A percentile compares a stretch with the other conserved stretches of the same genome.
Evolutionary conservation across 2,888 invertebrate species (phyloP).

Genomic region (Phasia obesa): DNA sequence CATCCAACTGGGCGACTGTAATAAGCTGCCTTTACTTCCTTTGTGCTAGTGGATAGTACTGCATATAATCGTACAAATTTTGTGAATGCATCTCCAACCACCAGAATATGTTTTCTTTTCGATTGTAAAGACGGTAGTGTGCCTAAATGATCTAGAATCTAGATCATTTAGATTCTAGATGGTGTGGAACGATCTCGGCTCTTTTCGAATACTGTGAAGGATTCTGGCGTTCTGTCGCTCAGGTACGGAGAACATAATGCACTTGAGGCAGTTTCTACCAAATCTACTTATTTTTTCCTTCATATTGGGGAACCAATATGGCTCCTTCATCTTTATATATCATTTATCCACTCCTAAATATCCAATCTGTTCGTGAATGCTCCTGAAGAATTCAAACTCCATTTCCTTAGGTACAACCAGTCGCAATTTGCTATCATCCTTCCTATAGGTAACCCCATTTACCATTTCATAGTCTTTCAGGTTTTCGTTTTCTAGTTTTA

Average conservation of each 20-base stretch:
- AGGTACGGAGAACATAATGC: slow-evolving; percentile 32
- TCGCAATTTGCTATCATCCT: slow-evolving; percentile 2
- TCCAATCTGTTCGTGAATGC: slow-evolving; percentile 49
- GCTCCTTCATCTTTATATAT: slow-evolving; percentile 19
- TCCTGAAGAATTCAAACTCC: slow-evolving; percentile 39
- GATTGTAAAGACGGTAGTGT: slow-evolving; percentile 42
- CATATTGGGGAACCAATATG: slow-evolving; percentile 55
- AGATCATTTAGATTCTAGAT: too few species aligned
- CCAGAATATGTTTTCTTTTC: slow-evolving; percentile 52
- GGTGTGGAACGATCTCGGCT: slow-evolving; percentile 48
- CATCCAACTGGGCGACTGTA: slow-evolving; percentile 44
- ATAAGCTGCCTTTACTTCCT: slow-evolving; percentile 31
- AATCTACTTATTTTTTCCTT: slow-evolving; percentile 37
- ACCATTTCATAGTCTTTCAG: slow-evolving; percentile 36
- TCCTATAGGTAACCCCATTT: slow-evolving; percentile 53
- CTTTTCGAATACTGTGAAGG: slow-evolving; percentile 38
- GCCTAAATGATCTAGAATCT: slow-evolving; percentile 48
- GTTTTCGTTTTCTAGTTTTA: slow-evolving; percentile 23
- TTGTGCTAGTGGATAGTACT: slow-evolving; percentile 34
- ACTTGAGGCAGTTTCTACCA: slow-evolving; percentile 43
- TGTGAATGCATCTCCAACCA: slow-evolving; percentile 51
- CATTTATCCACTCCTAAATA: slow-evolving; percentile 52
- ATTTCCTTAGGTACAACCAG: slow-evolving; percentile 48
- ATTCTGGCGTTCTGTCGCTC: background rate
- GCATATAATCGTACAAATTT: slow-evolving; percentile 49